A percentile compares a stretch with the other conserved stretches of the same genome.
Conservation (phyloP, 2,888 invertebrate genomes). For the Plebejus melissa region DNA sequence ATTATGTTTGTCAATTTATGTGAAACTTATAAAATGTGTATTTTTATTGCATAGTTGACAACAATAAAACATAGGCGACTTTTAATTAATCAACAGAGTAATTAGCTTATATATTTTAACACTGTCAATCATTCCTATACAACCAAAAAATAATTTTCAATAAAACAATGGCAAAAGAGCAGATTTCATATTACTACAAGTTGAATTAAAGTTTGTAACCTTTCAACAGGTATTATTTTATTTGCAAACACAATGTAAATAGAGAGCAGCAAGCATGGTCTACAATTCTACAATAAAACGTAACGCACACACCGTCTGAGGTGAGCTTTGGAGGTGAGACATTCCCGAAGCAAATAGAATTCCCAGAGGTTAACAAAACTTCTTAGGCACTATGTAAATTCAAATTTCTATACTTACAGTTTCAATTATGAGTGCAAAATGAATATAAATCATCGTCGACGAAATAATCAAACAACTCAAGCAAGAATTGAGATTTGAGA, state of each 20-base stretch:
- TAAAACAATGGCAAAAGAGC: too few species aligned
- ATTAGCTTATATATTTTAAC: too few species aligned
- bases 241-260: not conserved
- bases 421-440: not conserved
- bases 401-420: not conserved
- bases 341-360: not conserved
- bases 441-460: slow-evolving; percentile 14
- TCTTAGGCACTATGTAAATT: not conserved
- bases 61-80: too few species aligned
- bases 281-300: not conserved
- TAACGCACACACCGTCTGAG: not conserved
- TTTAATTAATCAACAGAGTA: too few species aligned
- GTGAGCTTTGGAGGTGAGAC: not conserved
- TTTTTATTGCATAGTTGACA: not conserved
- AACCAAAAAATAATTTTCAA: too few species aligned
- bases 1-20: too few species aligned
- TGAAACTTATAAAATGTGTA: not conserved
- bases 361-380: not conserved
- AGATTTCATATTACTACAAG: not conserved
- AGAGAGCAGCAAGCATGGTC: slow-evolving; percentile 2
- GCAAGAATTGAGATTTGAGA: not conserved
- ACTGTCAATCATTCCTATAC: too few species aligned
- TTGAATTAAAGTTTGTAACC: not conserved
- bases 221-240: not conserved
- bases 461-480: not conserved